Percentiles rank a stretch among this genome's conserved stretches.
Conservation (phyloP, 2,113 vertebrate species). For the Dendrocopos noguchii region DNA sequence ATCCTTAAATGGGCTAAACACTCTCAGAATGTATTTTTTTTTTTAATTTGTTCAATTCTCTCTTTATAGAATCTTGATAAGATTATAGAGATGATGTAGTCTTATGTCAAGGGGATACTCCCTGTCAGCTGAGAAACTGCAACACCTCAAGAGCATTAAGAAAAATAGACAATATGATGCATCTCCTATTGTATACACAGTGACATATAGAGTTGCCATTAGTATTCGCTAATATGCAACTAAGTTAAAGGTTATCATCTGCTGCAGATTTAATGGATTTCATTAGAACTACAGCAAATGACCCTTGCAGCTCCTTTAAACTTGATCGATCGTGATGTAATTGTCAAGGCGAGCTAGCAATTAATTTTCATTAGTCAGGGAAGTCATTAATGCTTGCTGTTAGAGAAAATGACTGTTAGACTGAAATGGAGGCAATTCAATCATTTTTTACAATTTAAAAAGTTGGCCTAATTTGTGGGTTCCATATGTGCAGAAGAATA, state of each 20-base stretch:
- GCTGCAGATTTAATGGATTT: slow-evolving; percentile 75
- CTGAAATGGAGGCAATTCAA: slow-evolving; percentile 58
- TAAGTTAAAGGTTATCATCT: slow-evolving; percentile 76
- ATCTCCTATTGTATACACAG: slow-evolving; percentile 67
- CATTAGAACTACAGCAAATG: slow-evolving; percentile 75
- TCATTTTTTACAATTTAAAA: slow-evolving; percentile 66
- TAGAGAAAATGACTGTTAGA: slow-evolving; percentile 59
- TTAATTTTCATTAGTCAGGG: slow-evolving; percentile 80
- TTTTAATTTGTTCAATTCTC: neutral
- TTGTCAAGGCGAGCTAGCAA: slow-evolving; percentile 71
- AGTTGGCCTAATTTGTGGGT: slow-evolving; percentile 18
- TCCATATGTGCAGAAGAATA: neutral
- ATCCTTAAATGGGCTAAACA: neutral
- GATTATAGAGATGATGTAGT: neutral
- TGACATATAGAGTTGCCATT: slow-evolving; percentile 68
- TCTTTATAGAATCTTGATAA: neutral
- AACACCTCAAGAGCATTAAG: neutral
- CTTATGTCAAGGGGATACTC: neutral
- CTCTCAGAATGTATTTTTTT: neutral
- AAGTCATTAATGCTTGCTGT: slow-evolving; percentile 73
- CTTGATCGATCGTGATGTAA: slow-evolving; percentile 76
- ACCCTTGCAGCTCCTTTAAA: slow-evolving; percentile 74
- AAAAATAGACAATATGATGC: slow-evolving; percentile 67
- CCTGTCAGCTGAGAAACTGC: neutral
- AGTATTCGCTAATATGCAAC: slow-evolving; percentile 70